Percentiles rank a stretch among this genome's conserved stretches.
phyloP scores from a whole-genome alignment of 2,113 vertebrate genomes.

The Dicerorhinus sumatrensis region DNA sequence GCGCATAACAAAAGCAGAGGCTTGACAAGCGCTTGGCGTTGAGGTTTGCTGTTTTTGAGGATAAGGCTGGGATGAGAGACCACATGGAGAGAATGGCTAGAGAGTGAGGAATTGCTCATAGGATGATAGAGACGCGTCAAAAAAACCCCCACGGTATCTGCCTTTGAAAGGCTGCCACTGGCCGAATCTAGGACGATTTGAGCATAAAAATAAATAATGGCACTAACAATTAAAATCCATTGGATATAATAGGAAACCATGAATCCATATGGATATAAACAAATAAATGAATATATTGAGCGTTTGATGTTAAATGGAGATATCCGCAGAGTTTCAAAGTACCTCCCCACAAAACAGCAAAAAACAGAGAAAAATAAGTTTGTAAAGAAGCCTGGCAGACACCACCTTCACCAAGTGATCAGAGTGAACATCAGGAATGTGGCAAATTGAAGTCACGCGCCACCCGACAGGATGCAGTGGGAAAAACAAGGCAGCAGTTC shows the following conservation, averaged over 20 bases:
- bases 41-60: background rate
- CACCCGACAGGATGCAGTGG: too few species aligned
- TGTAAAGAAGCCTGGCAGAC: background rate
- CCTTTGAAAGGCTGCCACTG: background rate
- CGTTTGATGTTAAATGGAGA: background rate
- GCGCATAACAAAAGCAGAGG: background rate
- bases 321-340: background rate
- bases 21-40: accelerated
- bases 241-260: background rate
- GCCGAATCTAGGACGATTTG: background rate
- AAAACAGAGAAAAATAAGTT: background rate
- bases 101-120: background rate
- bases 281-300: background rate
- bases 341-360: too few species aligned
- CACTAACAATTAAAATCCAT: background rate
- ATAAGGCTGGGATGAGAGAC: background rate
- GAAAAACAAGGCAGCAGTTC: too few species aligned
- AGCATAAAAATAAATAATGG: background rate
- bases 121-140: accelerated
- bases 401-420: too few species aligned
- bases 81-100: background rate
- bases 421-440: accelerated
- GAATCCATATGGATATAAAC: background rate
- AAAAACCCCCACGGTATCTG: background rate
- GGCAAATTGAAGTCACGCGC: too few species aligned